Evolutionary conservation across 35 echinoderm and acorn worm genomes (phyloP), one percentile per base, ranked within the genome.

Genomic region (Ophioderma brevispina): DNA sequence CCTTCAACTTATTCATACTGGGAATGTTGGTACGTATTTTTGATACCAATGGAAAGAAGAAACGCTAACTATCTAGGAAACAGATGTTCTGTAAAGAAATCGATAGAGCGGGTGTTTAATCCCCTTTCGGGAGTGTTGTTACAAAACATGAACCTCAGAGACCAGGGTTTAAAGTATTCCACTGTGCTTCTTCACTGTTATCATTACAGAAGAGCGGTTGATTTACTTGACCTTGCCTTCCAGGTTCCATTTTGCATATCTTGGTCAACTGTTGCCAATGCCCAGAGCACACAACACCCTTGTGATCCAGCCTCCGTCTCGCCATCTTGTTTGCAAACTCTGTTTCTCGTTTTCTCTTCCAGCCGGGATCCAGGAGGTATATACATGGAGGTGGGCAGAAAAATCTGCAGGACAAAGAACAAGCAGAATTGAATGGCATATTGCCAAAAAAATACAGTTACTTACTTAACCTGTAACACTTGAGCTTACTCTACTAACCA

Each of bases 161-260:
- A n/a, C n/a, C n/a, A n/a, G n/a, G n/a, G n/a, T n/a, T n/a, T n/a
- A n/a, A n/a, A n/a, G n/a, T n/a, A n/a, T n/a, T n/a, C n/a, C n/a
- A n/a, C n/a, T n/a, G n/a, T n/a, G n/a, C n/a, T n/a, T n/a, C n/a
- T n/a, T n/a, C n/a, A n/a, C n/a, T n/a, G n/a, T n/a, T n/a, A n/a
- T n/a, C 8, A 75, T 32, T 78, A 5, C 23, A 38, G 38, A 28
- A n/a, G n/a, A n/a, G n/a, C n/a, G n/a, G n/a, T n/a, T n/a, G n/a
- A n/a, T n/a, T n/a, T n/a, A n/a, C n/a, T n/a, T n/a, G 76, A 98
- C 96, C 96, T 98, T 98, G 43, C 96, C 96, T 78, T 98, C 96
- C 25, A 98, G 77, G 91, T 95, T 98, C 59, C 95, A 89, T 81
- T 98, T 75, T 98, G 96, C 87, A 95, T 92, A 78, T 98, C 96